A percentile compares a stretch with the other conserved stretches of the same genome.
phyloP scores from a whole-genome alignment of 2,797 vertebrate genomes.

The Platalea minor region DNA sequence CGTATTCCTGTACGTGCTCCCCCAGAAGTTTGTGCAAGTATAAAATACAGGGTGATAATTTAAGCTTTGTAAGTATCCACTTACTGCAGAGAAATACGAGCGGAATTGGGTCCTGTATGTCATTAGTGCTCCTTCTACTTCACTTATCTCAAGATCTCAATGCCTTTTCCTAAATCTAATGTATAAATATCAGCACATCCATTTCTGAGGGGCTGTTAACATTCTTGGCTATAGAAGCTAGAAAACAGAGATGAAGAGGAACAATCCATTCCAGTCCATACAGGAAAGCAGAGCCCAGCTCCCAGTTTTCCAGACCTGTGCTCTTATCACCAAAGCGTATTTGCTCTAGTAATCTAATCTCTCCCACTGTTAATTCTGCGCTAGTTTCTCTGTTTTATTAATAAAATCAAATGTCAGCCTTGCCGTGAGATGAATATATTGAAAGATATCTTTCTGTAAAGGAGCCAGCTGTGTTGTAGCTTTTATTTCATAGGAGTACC shows the following conservation, averaged over 20 bases:
- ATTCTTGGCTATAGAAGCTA: not conserved
- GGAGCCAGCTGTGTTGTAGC: not conserved
- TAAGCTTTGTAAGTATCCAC: not conserved
- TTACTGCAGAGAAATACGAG: not conserved
- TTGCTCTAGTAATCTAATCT: not conserved
- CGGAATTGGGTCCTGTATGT: not conserved
- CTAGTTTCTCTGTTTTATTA: not conserved
- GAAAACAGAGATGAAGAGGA: not conserved
- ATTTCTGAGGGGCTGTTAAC: not conserved
- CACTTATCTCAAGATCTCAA: not conserved
- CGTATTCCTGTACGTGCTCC: not conserved
- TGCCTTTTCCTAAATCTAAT: not conserved
- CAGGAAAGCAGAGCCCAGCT: not conserved
- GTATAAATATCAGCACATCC: not conserved
- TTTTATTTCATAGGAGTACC: not conserved
- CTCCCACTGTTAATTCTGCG: not conserved
- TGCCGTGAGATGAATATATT: not conserved
- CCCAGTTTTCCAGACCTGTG: not conserved
- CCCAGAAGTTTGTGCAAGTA: not conserved
- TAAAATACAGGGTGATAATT: not conserved
- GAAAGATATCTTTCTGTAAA: not conserved
- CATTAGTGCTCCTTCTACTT: not conserved
- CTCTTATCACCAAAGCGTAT: not conserved
- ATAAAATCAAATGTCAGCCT: conserved; percentile 24
- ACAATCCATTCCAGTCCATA: not conserved